These are phyloP conservation scores for Celastrina argiolus DNA, from an alignment of 2,888 invertebrate genomes.

Conservation along the genomic window DNA sequence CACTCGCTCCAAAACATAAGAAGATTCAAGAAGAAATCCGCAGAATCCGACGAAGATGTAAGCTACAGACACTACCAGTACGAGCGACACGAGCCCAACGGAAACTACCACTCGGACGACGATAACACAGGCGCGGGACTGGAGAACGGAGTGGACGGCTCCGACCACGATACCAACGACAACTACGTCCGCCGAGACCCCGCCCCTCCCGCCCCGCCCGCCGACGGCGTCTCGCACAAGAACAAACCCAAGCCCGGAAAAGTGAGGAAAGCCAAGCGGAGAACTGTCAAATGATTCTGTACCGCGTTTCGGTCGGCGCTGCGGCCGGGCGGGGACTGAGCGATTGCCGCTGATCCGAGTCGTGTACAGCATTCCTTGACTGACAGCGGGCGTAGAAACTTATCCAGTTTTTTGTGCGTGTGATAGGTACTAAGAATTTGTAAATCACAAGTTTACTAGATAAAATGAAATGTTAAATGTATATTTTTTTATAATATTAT, in stretches of 20 bases:
- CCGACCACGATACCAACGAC: slow-evolving; percentile 64
- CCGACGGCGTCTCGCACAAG: slow-evolving; percentile 59
- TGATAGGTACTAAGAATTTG: slow-evolving; percentile 10
- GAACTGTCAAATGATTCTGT: slow-evolving; percentile 73
- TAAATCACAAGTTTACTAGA: slow-evolving; percentile 15
- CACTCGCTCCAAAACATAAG: slow-evolving; percentile 69
- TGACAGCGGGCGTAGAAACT: neutral
- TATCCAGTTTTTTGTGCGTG: neutral
- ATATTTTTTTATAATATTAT: slow-evolving; percentile 16
- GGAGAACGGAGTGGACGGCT: slow-evolving; percentile 63
- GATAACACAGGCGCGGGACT: slow-evolving; percentile 47
- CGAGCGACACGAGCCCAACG: slow-evolving; percentile 54
- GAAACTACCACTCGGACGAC: slow-evolving; percentile 61
- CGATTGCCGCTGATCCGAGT: neutral
- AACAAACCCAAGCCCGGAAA: slow-evolving; percentile 52
- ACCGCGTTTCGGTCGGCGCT: slow-evolving; percentile 66
- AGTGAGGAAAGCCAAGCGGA: slow-evolving; percentile 58
- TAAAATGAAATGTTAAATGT: neutral
- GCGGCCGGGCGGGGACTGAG: slow-evolving; percentile 42
- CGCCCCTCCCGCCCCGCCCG: slow-evolving; percentile 51
- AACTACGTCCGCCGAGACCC: slow-evolving; percentile 49
- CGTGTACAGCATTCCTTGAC: neutral
- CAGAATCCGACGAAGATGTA: slow-evolving; percentile 62
- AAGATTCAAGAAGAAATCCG: slow-evolving; percentile 44
- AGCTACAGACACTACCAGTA: slow-evolving; percentile 52